Conservation (phyloP, 2,888 invertebrate genomes). For the Phanerotoma sp. region DNA sequence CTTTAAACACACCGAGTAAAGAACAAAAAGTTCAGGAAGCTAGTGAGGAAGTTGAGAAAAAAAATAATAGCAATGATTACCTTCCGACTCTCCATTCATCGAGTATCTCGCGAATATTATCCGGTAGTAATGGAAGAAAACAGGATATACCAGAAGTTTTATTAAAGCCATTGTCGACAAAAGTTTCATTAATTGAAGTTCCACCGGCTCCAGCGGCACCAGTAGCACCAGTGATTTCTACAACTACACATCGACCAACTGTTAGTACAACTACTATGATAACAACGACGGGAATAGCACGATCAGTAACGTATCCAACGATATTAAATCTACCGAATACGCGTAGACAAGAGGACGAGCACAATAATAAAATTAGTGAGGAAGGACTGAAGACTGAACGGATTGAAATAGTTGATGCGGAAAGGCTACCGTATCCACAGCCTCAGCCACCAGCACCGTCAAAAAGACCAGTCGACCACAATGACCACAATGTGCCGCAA, state of each 20-base stretch:
- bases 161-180: conserved; percentile 58
- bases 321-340: conserved; percentile 53
- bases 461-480: conserved; percentile 41
- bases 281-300: conserved; percentile 25
- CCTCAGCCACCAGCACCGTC: conserved; percentile 51
- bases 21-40: conserved; percentile 39
- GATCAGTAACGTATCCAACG: conserved; percentile 48
- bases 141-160: conserved; percentile 80
- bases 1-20: conserved; percentile 42
- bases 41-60: conserved; percentile 39
- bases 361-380: conserved; percentile 8
- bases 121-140: conserved; percentile 82
- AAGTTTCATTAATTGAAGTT: conserved; percentile 51
- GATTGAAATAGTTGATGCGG: conserved; percentile 50
- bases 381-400: conserved; percentile 43
- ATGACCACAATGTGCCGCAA: conserved; percentile 50
- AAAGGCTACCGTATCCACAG: conserved; percentile 51
- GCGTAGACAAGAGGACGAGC: conserved; percentile 43
- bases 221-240: no score
- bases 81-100: conserved; percentile 75
- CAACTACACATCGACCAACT: conserved; percentile 43
- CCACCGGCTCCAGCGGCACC: conserved; percentile 60
- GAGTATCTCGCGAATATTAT: conserved; percentile 80
- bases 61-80: conserved; percentile 62
- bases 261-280: conserved; percentile 39